Percentiles rank a stretch among this genome's conserved stretches.
These are phyloP conservation scores for Thumatha senex DNA, from an alignment of 2,888 invertebrate genomes.

Conservation along the genomic window DNA sequence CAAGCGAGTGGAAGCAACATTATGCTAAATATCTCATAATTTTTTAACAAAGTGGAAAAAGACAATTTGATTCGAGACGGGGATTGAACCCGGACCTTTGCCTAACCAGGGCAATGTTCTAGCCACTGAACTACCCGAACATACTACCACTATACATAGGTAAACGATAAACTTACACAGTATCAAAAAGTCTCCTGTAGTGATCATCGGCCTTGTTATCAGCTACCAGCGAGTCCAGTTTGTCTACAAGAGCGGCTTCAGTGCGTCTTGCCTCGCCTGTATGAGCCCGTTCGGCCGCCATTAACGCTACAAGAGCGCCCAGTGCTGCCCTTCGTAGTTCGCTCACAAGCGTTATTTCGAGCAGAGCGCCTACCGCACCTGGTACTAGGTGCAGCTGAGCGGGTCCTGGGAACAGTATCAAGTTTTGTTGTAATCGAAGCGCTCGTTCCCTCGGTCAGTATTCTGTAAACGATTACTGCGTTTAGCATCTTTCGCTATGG, in stretches of 20 bases:
- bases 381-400: slow-evolving; percentile 95
- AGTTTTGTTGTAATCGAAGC: not conserved
- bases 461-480: no score
- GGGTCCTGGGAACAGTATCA: slow-evolving; percentile 79
- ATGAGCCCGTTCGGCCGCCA: slow-evolving; percentile 94
- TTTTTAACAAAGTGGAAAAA: no score
- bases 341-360: slow-evolving; percentile 96
- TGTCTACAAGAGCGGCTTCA: slow-evolving; percentile 96
- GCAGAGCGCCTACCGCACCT: slow-evolving; percentile 95
- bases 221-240: slow-evolving; percentile 95
- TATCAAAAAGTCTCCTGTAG: slow-evolving; percentile 95
- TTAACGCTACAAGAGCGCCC: slow-evolving; percentile 97
- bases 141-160: no score
- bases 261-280: slow-evolving; percentile 95
- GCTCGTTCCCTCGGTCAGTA: no score
- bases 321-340: slow-evolving; percentile 95
- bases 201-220: slow-evolving; percentile 97
- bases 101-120: no score
- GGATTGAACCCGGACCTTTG: no score
- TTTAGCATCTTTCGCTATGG: no score
- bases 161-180: slow-evolving; percentile 89
- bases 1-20: no score
- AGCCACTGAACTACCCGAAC: no score
- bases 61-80: no score
- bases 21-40: no score